phyloP scores from a whole-genome alignment of 2,113 vertebrate species.

The Alosa alosa region DNA sequence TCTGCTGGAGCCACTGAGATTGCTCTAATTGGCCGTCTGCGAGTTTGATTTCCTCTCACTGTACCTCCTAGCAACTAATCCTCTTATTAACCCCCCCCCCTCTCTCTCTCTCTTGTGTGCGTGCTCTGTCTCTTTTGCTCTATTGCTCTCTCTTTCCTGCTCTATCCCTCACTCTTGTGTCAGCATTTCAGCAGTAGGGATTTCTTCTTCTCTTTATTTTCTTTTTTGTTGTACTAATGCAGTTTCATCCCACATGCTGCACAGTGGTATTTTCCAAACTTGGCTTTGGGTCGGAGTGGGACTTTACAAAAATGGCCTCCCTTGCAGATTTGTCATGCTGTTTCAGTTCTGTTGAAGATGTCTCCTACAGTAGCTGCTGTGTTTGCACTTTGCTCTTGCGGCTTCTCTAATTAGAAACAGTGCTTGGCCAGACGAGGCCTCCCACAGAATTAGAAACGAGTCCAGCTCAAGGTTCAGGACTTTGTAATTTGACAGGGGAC shows the following conservation, averaged over 20 bases:
- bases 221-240: neutral
- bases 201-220: neutral
- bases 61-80: constrained; percentile 2
- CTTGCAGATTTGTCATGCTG: neutral
- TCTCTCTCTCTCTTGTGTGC: neutral
- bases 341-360: neutral
- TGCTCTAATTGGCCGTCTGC: constrained; percentile 4
- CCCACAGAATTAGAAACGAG: neutral
- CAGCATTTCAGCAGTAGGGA: neutral
- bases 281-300: neutral
- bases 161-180: neutral
- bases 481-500: neutral
- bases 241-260: constrained; percentile 5
- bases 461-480: neutral
- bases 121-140: neutral
- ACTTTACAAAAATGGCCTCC: neutral
- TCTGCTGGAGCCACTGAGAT: neutral
- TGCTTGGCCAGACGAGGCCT: neutral
- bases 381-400: neutral
- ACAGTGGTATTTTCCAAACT: neutral
- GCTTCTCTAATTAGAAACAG: neutral
- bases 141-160: neutral
- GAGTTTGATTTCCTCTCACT: neutral
- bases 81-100: neutral
- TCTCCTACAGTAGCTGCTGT: neutral